Evolutionary conservation across 2,888 invertebrate species (phyloP).

Genomic region (Parnassius apollo): DNA sequence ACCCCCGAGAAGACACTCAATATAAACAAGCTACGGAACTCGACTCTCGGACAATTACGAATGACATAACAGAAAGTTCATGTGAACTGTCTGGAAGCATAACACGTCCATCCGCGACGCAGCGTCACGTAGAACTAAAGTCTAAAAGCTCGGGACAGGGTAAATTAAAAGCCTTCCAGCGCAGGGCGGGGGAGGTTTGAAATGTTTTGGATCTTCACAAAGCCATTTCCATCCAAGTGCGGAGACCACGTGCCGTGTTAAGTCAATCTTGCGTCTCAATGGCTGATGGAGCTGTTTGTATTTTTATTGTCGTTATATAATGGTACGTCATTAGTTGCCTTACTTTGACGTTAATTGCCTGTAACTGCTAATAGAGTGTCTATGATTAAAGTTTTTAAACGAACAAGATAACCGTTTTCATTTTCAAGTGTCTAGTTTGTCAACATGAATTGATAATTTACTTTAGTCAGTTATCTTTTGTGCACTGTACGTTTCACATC

Average conservation of each 20-base stretch:
- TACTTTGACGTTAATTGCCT: slow-evolving; percentile 30
- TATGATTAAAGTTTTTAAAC: too few relatives aligned
- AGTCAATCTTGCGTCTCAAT: slow-evolving; percentile 67
- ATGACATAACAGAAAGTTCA: slow-evolving; percentile 72
- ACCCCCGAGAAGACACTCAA: slow-evolving; percentile 41
- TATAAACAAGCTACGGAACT: slow-evolving; percentile 50
- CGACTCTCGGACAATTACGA: slow-evolving; percentile 49
- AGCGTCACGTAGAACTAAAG: slow-evolving; percentile 58
- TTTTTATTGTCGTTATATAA: slow-evolving; percentile 68
- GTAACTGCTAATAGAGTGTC: too few relatives aligned
- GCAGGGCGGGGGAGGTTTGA: slow-evolving; percentile 57
- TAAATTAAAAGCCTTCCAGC: slow-evolving; percentile 37
- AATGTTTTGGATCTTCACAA: slow-evolving; percentile 70
- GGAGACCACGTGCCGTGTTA: slow-evolving; percentile 67
- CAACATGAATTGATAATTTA: too few relatives aligned
- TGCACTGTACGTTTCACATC: too few relatives aligned
- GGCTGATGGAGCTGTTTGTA: slow-evolving; percentile 53
- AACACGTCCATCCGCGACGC: slow-evolving; percentile 51
- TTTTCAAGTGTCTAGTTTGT: too few relatives aligned
- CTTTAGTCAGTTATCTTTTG: too few relatives aligned
- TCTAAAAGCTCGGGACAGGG: slow-evolving; percentile 28
- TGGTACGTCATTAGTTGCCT: slow-evolving; percentile 57
- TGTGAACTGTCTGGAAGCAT: slow-evolving; percentile 11
- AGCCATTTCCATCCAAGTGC: slow-evolving; percentile 60
- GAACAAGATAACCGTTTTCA: too few relatives aligned